These are phyloP conservation scores for Aplocera efformata DNA, from an alignment of 2,888 invertebrate species.

Conservation along the genomic window DNA sequence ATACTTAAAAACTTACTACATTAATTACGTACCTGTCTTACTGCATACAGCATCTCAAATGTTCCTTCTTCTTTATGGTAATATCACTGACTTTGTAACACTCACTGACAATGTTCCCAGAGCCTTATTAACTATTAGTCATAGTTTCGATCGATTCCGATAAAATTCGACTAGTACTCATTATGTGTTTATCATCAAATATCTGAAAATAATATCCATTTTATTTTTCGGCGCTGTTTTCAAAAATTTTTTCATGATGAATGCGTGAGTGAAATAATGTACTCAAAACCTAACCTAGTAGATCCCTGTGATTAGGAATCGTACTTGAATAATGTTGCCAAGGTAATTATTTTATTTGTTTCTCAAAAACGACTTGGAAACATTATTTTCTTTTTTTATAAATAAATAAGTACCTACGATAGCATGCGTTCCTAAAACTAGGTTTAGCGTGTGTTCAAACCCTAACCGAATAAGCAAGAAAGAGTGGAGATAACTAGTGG, in stretches of 20 bases:
- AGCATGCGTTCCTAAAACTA: too few relatives aligned
- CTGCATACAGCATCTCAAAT: slow-evolving; percentile 66
- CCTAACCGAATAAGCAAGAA: too few relatives aligned
- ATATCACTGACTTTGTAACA: slow-evolving; percentile 9
- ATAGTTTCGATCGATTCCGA: slow-evolving; percentile 8
- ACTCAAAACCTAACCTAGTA: too few relatives aligned
- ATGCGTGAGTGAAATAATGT: slow-evolving; percentile 10
- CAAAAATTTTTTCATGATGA: background rate
- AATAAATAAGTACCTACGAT: too few relatives aligned
- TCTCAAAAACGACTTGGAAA: too few relatives aligned
- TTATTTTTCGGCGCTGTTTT: slow-evolving; percentile 7
- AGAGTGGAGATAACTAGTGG: too few relatives aligned
- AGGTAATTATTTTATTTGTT: too few relatives aligned
- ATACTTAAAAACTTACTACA: too few relatives aligned
- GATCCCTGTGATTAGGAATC: too few relatives aligned
- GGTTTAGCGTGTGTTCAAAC: too few relatives aligned
- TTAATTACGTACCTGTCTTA: slow-evolving; percentile 63
- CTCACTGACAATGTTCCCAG: background rate
- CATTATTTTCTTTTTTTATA: too few relatives aligned
- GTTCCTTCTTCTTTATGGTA: slow-evolving; percentile 38
- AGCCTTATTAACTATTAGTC: slow-evolving; percentile 17
- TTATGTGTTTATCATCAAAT: slow-evolving; percentile 11
- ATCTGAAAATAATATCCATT: slow-evolving; percentile 7
- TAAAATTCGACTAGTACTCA: slow-evolving; percentile 10
- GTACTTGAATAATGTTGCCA: too few relatives aligned